phyloP scores from a whole-genome alignment of 2,113 vertebrate genomes.

The Psittacula cyanocephala region DNA sequence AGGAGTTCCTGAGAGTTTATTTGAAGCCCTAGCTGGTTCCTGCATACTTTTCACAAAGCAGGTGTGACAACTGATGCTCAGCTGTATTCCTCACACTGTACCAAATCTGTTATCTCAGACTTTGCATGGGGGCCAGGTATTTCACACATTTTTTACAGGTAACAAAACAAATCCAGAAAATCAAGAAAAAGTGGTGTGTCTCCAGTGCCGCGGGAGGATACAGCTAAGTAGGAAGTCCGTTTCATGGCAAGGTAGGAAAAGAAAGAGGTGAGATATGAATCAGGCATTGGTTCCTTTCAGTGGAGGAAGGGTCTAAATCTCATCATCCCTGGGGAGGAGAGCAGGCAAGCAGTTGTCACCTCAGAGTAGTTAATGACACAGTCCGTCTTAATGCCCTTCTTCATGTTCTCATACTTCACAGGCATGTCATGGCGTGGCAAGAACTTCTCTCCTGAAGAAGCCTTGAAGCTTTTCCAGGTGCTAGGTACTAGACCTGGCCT shows the following conservation, averaged over 20 bases:
- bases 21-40: not conserved
- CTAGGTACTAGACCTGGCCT: not conserved
- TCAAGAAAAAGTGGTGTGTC: not conserved
- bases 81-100: not conserved
- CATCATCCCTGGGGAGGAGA: not conserved
- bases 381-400: not conserved
- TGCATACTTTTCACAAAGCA: not conserved
- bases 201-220: not conserved
- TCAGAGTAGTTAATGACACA: not conserved
- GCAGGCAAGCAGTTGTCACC: not conserved
- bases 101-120: not conserved
- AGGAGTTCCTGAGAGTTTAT: not conserved
- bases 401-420: not conserved
- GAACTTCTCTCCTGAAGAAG: not conserved
- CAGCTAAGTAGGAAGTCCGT: not conserved
- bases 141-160: not conserved
- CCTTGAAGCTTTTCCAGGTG: not conserved
- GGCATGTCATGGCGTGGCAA: rapidly evolving
- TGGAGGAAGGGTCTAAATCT: not conserved
- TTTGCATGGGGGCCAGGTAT: not conserved
- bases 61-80: not conserved
- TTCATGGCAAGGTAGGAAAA: not conserved
- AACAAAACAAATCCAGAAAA: not conserved
- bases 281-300: not conserved
- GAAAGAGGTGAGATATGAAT: not conserved